A percentile compares a stretch with the other conserved stretches of the same genome.
phyloP scores from a whole-genome alignment of 2,888 invertebrate genomes.

The Gibbula magus region DNA sequence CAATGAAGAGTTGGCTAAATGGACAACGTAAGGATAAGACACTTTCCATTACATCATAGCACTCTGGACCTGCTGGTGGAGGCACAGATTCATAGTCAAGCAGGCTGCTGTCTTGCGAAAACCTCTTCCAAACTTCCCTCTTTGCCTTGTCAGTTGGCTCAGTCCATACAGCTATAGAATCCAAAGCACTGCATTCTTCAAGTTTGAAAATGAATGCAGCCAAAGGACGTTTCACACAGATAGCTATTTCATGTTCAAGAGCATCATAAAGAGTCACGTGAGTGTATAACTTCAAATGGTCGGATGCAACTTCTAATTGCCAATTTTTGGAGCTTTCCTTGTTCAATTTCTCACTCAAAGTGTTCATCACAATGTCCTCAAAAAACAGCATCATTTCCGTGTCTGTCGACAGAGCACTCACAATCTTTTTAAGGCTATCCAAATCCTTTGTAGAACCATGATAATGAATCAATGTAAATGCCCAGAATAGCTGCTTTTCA shows the following conservation, averaged over 20 bases:
- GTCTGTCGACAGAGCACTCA: neutral
- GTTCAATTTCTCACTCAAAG: neutral
- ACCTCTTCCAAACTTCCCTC: neutral
- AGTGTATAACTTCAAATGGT: neutral
- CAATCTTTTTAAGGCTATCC: neutral
- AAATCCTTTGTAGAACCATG: neutral
- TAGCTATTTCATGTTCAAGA: slow-evolving; percentile 12
- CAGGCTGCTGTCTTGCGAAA: neutral
- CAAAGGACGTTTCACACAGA: neutral
- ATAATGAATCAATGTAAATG: slow-evolving; percentile 16
- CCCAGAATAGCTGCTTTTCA: neutral
- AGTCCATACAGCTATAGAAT: neutral
- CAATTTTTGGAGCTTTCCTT: neutral
- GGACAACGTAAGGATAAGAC: neutral
- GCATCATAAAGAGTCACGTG: neutral
- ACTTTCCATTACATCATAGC: neutral
- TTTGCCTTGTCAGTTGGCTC: neutral
- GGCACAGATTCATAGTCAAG: neutral
- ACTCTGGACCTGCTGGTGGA: slow-evolving; percentile 6
- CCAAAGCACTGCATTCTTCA: slow-evolving; percentile 14
- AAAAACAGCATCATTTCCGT: neutral
- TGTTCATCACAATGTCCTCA: neutral
- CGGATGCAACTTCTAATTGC: slow-evolving; percentile 16
- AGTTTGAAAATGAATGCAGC: slow-evolving; percentile 10
- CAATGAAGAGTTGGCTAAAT: slow-evolving; percentile 9